phyloP scores from a whole-genome alignment of 2,797 vertebrate species.

The Intellagama lesueurii region DNA sequence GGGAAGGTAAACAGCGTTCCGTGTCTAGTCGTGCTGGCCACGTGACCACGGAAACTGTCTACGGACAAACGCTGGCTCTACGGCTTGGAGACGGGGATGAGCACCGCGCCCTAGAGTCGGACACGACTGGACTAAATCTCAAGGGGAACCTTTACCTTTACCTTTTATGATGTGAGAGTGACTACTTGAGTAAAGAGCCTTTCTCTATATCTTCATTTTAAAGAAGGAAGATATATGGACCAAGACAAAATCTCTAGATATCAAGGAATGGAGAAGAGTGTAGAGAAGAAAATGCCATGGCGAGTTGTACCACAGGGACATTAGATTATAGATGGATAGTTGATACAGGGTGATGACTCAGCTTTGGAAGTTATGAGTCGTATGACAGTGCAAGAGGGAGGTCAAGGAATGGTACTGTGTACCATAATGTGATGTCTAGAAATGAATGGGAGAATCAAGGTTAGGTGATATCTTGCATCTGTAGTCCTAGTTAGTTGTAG shows the following conservation, averaged over 20 bases:
- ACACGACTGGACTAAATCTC: too few species aligned
- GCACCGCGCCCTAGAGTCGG: too few species aligned
- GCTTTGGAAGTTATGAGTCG: neutral
- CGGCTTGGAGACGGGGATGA: too few species aligned
- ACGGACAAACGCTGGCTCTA: too few species aligned
- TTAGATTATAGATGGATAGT: too few species aligned
- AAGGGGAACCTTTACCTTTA: too few species aligned
- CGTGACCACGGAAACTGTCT: too few species aligned
- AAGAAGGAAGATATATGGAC: neutral
- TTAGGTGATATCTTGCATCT: slow-evolving; percentile 49
- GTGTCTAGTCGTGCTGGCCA: too few species aligned
- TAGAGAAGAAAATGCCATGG: neutral
- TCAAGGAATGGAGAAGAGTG: neutral
- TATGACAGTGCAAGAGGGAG: neutral
- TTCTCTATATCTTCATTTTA: neutral
- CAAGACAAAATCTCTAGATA: neutral
- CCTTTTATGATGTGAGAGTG: too few species aligned
- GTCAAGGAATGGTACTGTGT: neutral
- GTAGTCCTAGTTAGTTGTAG: slow-evolving; percentile 61
- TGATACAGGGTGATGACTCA: neutral
- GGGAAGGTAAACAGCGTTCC: too few species aligned
- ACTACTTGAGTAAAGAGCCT: too few species aligned
- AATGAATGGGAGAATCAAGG: slow-evolving; percentile 40
- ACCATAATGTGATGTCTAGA: neutral
- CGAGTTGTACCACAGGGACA: too few species aligned